Base-by-base conservation (phyloP, 2,888 invertebrate species). In the Elgonia sp. region DNA sequence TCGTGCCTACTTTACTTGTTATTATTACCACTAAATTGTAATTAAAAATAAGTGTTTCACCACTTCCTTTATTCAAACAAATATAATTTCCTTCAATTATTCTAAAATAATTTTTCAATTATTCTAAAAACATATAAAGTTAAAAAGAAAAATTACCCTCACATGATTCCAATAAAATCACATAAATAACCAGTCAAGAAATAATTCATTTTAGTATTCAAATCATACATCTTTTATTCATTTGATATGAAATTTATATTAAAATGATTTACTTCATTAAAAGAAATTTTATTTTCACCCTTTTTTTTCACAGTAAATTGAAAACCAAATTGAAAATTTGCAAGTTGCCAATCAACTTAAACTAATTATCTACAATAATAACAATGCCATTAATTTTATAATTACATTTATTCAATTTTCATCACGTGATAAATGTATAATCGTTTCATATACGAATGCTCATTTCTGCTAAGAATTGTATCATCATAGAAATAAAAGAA, bases 31-130 rank as follows among this genome's bases (percentile, higher is more conserved):
- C 10, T 40, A 65, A 65, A 65, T 39, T 18, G 7, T 40, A 18
- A 65, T 65, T 39, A 65, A 65, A 65, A 40, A 40, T 40, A 65
- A 20, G 39, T 39, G 1, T 40, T 18, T 29, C 9, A 42, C 40
- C 12, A 40, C 29, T 40, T 12, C 40, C 1, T 29, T 65, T 40
- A 65, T 65, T 42, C 39, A 65, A 65, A 42, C 65, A 40, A n/a
- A 18, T 65, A 18, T 65, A 65, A 65, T 40, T 65, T 14, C 10
- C 40, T 40, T 40, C 18, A 55, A 55, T 55, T 55, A 55, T 18
- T 55, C 14, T 2, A 20, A 55, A 8, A 55, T 55, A 4, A 55
- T n/a, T 55, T 55, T 55, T 5, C 46, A 46, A 10, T 46, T 46
- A 12, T 46, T 46, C 46, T 5, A 29, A 29, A 29, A 29, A 3